Percentiles rank a stretch among this genome's conserved stretches.
Conservation (phyloP, 2,888 invertebrate species). For the Fissipunctia ypsillon region DNA sequence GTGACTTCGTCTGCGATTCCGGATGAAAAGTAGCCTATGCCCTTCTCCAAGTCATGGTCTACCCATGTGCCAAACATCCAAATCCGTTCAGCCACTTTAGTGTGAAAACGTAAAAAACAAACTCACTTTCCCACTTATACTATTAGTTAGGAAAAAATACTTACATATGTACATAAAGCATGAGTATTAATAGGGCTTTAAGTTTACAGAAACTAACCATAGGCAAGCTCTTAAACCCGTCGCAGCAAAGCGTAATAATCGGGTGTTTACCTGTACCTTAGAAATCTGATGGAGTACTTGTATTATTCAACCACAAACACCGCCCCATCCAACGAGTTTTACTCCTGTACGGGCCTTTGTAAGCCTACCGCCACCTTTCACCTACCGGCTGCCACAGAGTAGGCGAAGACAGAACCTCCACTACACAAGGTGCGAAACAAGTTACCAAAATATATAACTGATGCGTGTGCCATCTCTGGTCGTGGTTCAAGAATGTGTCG, state of each 20-base stretch:
- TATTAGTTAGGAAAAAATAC: too few species aligned
- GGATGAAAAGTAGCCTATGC: too few species aligned
- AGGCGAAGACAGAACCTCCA: constrained; percentile 12
- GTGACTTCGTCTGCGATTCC: too few species aligned
- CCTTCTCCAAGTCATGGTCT: too few species aligned
- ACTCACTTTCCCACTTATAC: too few species aligned
- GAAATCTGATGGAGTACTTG: constrained; percentile 60
- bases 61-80: too few species aligned
- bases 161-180: not conserved
- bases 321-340: constrained; percentile 55
- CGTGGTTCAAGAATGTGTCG: not conserved
- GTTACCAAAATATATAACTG: not conserved
- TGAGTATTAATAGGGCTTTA: constrained; percentile 25
- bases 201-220: constrained; percentile 34
- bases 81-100: too few species aligned
- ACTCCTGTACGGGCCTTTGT: constrained; percentile 68
- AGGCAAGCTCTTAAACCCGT: not conserved
- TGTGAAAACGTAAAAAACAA: too few species aligned
- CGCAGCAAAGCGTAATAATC: constrained; percentile 49
- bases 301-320: constrained; percentile 75
- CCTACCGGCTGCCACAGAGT: constrained; percentile 6
- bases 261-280: constrained; percentile 48
- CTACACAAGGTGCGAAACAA: not conserved
- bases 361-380: constrained; percentile 45
- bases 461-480: not conserved